Percentiles rank a stretch among this genome's conserved stretches.
phyloP scores from a whole-genome alignment of 2,113 vertebrate genomes.

The Oryzias celebensis region DNA sequence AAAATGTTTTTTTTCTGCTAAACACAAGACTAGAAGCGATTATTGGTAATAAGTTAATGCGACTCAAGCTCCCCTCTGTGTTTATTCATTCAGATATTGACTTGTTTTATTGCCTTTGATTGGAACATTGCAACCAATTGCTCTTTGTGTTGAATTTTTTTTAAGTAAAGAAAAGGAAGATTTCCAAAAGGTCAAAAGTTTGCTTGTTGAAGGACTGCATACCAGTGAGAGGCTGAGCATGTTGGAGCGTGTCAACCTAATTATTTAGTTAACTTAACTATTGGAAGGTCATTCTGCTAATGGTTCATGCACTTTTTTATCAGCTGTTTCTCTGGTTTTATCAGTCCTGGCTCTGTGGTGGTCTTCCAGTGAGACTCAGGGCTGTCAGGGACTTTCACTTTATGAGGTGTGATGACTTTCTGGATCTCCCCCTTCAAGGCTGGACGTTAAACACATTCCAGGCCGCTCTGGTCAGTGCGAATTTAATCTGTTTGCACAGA shows the following conservation, averaged over 20 bases:
- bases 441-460: slow-evolving; percentile 60
- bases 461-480: slow-evolving; percentile 44
- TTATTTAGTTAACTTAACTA: not conserved
- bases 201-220: too few species aligned
- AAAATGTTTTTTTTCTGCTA: too few species aligned
- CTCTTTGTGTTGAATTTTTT: too few species aligned
- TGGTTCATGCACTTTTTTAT: not conserved
- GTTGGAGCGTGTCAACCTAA: not conserved
- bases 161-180: too few species aligned
- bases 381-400: slow-evolving; percentile 7
- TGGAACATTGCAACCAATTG: too few species aligned
- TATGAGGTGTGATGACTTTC: slow-evolving; percentile 39
- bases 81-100: too few species aligned
- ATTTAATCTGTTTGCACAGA: slow-evolving; percentile 68
- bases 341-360: slow-evolving; percentile 11
- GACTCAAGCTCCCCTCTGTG: too few species aligned
- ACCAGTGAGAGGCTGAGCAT: not conserved
- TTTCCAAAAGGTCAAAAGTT: too few species aligned
- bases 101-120: too few species aligned
- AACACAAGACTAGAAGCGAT: too few species aligned
- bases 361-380: slow-evolving; percentile 3
- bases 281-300: not conserved
- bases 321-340: not conserved
- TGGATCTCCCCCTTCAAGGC: slow-evolving; percentile 34
- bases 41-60: too few species aligned